Evolutionary conservation across 2,888 invertebrate genomes (phyloP), one percentile per base, ranked within the genome.

Genomic region (Chaitophorus viminalis): DNA sequence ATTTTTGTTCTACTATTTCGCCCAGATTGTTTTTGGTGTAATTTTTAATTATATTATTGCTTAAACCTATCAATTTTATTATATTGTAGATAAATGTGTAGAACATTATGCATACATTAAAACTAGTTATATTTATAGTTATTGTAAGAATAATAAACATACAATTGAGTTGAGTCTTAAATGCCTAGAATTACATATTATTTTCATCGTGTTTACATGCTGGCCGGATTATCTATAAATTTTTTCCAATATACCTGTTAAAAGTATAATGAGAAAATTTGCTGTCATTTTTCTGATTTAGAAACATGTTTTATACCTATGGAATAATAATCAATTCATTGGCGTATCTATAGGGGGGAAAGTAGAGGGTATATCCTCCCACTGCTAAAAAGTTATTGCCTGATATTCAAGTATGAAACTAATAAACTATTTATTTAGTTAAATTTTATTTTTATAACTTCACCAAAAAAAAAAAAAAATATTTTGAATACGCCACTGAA

Each of bases 271-370:
- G 31, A 18, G 21, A 39, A 54, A 31, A 54, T 31, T 54, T 77
- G 52, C 31, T 52, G 31, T 46, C 25, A 54, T 77, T 54, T 77
- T 77, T 52, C 11, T 21, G 52, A 52, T 77, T 52, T 11, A 31
- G 31, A 31, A n/a, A n/a, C n/a, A n/a, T n/a, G n/a, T n/a, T n/a
- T n/a, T n/a, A n/a, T n/a, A 77, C 31, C 29, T 3, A 52, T 52
- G 8, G 77, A 77, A 77, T 76, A 60, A 18, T 25, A 77, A 77
- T 77, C 77, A 77, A 77, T n/a, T 77, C 39, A 52, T 77, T 52
- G n/a, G n/a, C n/a, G n/a, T n/a, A n/a, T n/a, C n/a, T n/a, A n/a
- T n/a, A n/a, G n/a, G n/a, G n/a, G n/a, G n/a, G n/a, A n/a, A n/a
- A n/a, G n/a, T n/a, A n/a, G n/a, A n/a, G n/a, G n/a, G n/a, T n/a